Evolutionary conservation across 2,888 invertebrate species (phyloP).

Genomic region (Trissolcus japonicus): DNA sequence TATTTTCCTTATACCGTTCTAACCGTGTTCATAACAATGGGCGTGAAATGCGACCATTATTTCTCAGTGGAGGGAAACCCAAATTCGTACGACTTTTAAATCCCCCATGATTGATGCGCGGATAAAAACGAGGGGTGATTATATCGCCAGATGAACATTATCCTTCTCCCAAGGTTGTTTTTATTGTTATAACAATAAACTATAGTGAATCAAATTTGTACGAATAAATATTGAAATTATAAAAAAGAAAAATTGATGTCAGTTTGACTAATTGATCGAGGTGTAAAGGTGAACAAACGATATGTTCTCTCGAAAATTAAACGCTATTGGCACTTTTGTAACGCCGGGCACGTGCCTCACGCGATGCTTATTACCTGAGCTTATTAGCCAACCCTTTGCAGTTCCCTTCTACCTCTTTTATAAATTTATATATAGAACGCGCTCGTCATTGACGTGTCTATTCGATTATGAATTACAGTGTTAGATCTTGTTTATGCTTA

Average conservation of each 20-base stretch:
- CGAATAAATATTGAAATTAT: not conserved
- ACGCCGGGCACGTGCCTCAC: constrained; percentile 74
- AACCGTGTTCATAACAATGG: constrained; percentile 40
- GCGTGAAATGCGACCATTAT: constrained; percentile 42
- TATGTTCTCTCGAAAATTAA: not conserved
- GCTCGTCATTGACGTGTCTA: constrained; percentile 21
- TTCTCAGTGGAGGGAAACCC: constrained; percentile 23
- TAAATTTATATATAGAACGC: constrained; percentile 46
- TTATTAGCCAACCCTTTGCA: constrained; percentile 57
- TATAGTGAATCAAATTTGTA: not conserved
- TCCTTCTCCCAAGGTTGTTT: too few species aligned
- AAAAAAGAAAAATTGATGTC: not conserved
- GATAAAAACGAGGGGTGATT: not conserved
- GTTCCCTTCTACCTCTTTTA: constrained; percentile 46
- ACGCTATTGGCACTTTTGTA: constrained; percentile 68
- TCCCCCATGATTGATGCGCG: not conserved
- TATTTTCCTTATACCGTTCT: constrained; percentile 42
- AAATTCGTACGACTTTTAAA: constrained; percentile 1
- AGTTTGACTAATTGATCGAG: constrained; percentile 4
- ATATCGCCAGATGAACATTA: not conserved
- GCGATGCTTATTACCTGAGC: constrained; percentile 72
- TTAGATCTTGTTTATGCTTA: constrained; percentile 1
- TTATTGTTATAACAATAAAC: too few species aligned
- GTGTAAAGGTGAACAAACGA: constrained; percentile 46
- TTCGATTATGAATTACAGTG: constrained; percentile 9